Evolutionary conservation across 1,140 invertebrate genomes (phyloP).

Genomic region (Oryctes rhinoceros): DNA sequence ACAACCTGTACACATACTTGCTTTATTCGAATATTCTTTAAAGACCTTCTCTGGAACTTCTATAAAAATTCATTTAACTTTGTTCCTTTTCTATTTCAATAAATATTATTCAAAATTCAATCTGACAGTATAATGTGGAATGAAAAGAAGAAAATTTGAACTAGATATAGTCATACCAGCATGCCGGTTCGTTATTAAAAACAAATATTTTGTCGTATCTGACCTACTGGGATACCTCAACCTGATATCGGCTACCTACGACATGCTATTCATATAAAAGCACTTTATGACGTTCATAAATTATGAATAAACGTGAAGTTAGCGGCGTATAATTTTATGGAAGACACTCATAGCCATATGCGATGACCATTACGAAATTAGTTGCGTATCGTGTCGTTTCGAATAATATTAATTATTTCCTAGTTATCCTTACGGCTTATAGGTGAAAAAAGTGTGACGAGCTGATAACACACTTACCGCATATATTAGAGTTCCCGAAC

Average conservation of each 20-base stretch:
- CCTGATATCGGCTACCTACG: not conserved
- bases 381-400: constrained; percentile 48
- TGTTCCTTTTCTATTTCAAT: too few relatives aligned
- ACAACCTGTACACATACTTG: too few relatives aligned
- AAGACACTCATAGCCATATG: not conserved
- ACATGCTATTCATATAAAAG: not conserved
- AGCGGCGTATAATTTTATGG: constrained; percentile 39
- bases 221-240: constrained; percentile 25
- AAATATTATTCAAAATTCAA: too few relatives aligned
- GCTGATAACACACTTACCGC: constrained; percentile 48
- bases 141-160: too few relatives aligned
- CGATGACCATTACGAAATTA: constrained; percentile 50
- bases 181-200: too few relatives aligned
- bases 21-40: too few relatives aligned
- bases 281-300: not conserved
- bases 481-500: constrained; percentile 44
- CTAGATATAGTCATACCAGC: too few relatives aligned
- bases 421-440: constrained; percentile 41
- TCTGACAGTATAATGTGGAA: too few relatives aligned
- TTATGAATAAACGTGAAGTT: constrained; percentile 26
- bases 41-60: too few relatives aligned
- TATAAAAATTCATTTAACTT: too few relatives aligned
- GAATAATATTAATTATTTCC: constrained; percentile 52
- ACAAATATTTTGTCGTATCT: not conserved
- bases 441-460: constrained; percentile 35